Evolutionary conservation across 1,140 invertebrate species (phyloP), one percentile per base, ranked within the genome.

Genomic region (Caenorhabditis briggsae): DNA sequence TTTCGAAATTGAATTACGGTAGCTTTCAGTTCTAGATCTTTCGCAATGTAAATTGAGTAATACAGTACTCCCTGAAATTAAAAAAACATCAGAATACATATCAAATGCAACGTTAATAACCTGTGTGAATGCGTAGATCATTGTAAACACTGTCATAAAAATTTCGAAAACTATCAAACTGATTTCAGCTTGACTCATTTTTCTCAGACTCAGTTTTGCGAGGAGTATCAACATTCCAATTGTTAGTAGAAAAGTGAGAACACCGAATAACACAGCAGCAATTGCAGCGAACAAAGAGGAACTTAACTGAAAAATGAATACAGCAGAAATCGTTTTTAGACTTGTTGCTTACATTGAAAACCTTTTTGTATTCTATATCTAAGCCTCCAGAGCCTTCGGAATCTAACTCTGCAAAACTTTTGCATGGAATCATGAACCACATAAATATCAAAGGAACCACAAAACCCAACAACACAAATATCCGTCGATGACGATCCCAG

Each of bases 211-310:
- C 16, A 85, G 48, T 41, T 74, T 78, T 12, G 59, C 46, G 2
- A 84, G 23, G 23, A 65, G 7, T 9, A 50, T 64, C 18, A 84
- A 50, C 83, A 78, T 85, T 20, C 61, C 33, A 78, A 59, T 18
- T 64, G 65, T 58, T 12, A 70, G 46, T 33, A 61, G 33, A 3
- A 85, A 50, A 48, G 84, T 85, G 1, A 78, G 25, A 55, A 65
- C 5, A 8, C 84, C 84, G 33, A 85, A 85, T 33, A 70, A 8
- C 2, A 70, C 50, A 41, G 53, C 65, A 58, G 84, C 84, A 9
- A 85, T 78, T 53, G 84, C 61, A n/a, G 84, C 46, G 16, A 78
- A 74, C n/a, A 85, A 78, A 2, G 84, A 85, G 9, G 84, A 64
- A 43, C 84, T 85, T 1, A 85, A 14, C 70, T 78, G 46, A 78